Evolutionary conservation across 2,113 vertebrate species (phyloP), one percentile per base, ranked within the genome.

Genomic region (Labeo rohita): DNA sequence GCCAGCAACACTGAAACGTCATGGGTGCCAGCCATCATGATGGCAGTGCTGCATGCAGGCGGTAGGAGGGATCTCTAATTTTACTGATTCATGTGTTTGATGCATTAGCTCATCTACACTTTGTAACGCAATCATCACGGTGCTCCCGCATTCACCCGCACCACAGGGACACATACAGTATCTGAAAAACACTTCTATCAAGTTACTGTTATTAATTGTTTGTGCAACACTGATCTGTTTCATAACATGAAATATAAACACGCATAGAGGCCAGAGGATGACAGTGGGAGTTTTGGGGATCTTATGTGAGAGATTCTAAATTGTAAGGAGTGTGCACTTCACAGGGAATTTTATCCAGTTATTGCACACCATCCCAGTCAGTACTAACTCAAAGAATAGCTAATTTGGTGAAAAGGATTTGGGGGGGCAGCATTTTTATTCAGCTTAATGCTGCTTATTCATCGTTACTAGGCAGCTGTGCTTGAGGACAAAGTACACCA

Each of bases 1-100:
- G 94, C 96, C 84, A 95, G 92, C 94, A 97, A 96, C 84, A 96
- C 95, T 0, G 91, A 96, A 89, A 96, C 94, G 0, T 96, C 97
- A 0, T 97, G 96, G 96, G 95, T 97, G 79, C 96, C 96, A 0
- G 96, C 97, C 87, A 95, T 97, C 87, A 92, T 95, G 92, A 94
- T 91, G 4, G 95, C 95, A 0, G 92, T 95, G 87, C 91, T 97
- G 65, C 94, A 97, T 0, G 94, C 93, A 9, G 95, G 96, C 2
- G 96, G 97, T 97, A 87, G 93, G 95, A 90, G 39, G 54, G 34
- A 7, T 21, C 8, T 54, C 28, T 68, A 16, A 83, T 18, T 9
- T 12, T 23, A 10, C 52, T 39, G 9, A 56, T n/a, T 61, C 12
- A 23, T 61, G 54, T 36, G 39, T 80, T 63, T 45, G 56, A 12